Percentiles rank a stretch among this genome's conserved stretches.
phyloP scores from a whole-genome alignment of 2,888 invertebrate genomes.

The Platynereis dumerilii region DNA sequence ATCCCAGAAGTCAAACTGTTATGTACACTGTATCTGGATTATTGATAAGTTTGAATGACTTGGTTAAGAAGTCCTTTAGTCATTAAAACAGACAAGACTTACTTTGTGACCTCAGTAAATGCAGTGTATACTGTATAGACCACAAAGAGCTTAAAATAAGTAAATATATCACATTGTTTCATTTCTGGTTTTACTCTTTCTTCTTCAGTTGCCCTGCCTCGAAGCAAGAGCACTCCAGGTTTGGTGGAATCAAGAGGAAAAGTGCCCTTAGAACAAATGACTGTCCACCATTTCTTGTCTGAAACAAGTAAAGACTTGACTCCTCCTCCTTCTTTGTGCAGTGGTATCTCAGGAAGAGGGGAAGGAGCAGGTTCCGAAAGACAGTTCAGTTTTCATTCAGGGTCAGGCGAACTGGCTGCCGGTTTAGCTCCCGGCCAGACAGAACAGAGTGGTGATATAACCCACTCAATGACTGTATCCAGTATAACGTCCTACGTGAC shows the following conservation, averaged over 20 bases:
- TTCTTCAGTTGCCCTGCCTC: constrained; percentile 87
- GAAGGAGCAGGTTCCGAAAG: constrained; percentile 2
- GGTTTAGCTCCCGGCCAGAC: constrained; percentile 37
- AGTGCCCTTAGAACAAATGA: constrained; percentile 69
- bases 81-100: too few relatives aligned
- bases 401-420: constrained; percentile 33
- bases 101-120: too few relatives aligned
- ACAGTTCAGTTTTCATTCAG: not conserved
- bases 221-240: constrained; percentile 95
- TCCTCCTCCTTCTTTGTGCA: not conserved
- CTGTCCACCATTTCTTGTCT: constrained; percentile 39
- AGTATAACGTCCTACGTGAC: constrained; percentile 50
- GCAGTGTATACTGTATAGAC: too few relatives aligned
- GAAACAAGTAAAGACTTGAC: constrained; percentile 15
- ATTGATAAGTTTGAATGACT: too few relatives aligned
- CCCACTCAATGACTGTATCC: constrained; percentile 48
- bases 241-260: constrained; percentile 91
- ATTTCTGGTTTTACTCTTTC: not conserved
- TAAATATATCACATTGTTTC: too few relatives aligned
- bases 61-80: too few relatives aligned
- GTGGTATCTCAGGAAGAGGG: not conserved
- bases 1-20: too few relatives aligned
- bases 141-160: too few relatives aligned
- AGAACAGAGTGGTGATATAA: constrained; percentile 35
- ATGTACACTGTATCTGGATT: too few relatives aligned